Conservation (phyloP, 1,140 invertebrate species). For the Drosophila sucinea region DNA sequence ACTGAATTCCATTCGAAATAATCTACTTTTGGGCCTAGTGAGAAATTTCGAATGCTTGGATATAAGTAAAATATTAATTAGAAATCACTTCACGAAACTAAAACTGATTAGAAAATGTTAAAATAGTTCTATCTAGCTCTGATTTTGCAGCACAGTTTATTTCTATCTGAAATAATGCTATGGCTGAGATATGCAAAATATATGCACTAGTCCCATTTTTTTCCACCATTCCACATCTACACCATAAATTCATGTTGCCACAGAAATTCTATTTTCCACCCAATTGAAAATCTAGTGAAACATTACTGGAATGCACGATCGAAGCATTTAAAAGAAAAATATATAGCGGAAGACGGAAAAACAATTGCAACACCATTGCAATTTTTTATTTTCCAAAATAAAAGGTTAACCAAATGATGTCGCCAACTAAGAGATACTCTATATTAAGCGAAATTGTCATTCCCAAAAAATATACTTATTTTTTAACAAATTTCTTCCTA, state of each 20-base stretch:
- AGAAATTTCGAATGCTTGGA: too few species aligned
- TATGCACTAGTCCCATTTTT: neutral
- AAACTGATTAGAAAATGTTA: too few species aligned
- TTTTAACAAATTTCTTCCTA: neutral
- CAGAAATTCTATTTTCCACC: conserved; percentile 59
- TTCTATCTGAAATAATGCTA: too few species aligned
- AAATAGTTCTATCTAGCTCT: too few species aligned
- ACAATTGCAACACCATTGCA: conserved; percentile 38
- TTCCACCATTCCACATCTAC: conserved; percentile 29
- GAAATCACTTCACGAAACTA: too few species aligned
- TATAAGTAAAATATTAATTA: too few species aligned
- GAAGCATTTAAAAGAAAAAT: conserved; percentile 30
- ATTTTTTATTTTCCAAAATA: conserved; percentile 12
- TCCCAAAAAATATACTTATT: too few species aligned
- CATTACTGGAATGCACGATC: conserved; percentile 46
- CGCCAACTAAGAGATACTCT: conserved; percentile 5
- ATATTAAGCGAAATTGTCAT: conserved; percentile 23
- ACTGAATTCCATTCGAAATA: conserved; percentile 20
- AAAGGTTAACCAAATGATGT: neutral
- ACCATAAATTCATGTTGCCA: conserved; percentile 24
- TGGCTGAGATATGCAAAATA: conserved; percentile 40
- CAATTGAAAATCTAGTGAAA: conserved; percentile 46
- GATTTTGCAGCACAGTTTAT: too few species aligned
- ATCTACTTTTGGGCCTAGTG: conserved; percentile 27
- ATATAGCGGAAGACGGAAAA: conserved; percentile 16